Evolutionary conservation across 2,113 vertebrate species (phyloP).

Genomic region (Ictidomys tridecemlineatus): DNA sequence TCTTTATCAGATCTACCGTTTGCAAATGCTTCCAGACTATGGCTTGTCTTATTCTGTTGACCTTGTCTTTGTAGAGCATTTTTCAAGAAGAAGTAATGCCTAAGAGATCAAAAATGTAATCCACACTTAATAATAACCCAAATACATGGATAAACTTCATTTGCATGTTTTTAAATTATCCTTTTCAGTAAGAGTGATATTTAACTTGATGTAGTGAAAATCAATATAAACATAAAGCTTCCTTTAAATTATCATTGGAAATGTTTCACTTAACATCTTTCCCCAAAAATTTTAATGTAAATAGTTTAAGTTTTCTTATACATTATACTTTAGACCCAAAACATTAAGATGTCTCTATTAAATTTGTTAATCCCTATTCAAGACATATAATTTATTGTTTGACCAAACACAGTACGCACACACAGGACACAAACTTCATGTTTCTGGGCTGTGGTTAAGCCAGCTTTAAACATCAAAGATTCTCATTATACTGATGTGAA

Average conservation of each 20-base stretch:
- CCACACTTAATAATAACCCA: background rate
- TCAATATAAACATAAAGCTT: conserved; percentile 13
- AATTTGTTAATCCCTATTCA: background rate
- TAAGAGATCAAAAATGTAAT: conserved; percentile 21
- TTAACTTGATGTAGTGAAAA: background rate
- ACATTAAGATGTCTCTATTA: conserved; percentile 13
- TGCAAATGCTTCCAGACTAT: background rate
- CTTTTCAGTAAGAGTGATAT: background rate
- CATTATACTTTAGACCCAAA: background rate
- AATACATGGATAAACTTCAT: background rate
- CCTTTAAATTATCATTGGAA: background rate
- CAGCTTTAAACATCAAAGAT: conserved; percentile 59
- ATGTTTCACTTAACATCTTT: background rate
- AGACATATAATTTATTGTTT: conserved; percentile 19
- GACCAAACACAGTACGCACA: background rate
- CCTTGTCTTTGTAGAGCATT: background rate
- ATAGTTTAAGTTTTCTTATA: conserved; percentile 15
- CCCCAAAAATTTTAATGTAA: background rate
- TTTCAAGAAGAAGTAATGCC: conserved; percentile 7
- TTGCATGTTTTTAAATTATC: background rate
- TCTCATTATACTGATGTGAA: conserved; percentile 61
- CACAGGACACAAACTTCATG: background rate
- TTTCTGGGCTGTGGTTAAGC: conserved; percentile 36
- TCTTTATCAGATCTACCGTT: background rate
- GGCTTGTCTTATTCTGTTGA: background rate